phyloP scores from a whole-genome alignment of 2,888 invertebrate genomes.

The Selenia dentaria region DNA sequence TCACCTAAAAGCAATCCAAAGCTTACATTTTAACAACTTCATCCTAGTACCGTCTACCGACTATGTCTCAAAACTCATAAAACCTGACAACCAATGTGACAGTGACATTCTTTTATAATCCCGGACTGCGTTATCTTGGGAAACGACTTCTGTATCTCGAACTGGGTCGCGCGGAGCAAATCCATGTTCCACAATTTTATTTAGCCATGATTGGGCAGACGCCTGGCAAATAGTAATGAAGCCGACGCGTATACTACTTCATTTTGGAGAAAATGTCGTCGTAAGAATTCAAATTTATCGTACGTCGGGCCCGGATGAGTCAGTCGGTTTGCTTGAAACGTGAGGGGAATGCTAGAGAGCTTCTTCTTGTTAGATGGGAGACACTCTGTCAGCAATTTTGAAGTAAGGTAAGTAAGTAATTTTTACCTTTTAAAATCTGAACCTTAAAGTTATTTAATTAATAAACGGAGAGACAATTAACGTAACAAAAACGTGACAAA shows the following conservation, averaged over 20 bases:
- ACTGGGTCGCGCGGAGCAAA: slow-evolving; percentile 34
- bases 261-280: slow-evolving; percentile 50
- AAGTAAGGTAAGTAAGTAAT: too few relatives aligned
- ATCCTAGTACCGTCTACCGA: neutral
- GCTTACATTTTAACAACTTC: neutral
- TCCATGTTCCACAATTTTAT: slow-evolving; percentile 50
- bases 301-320: slow-evolving; percentile 55
- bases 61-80: too few relatives aligned
- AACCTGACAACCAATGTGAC: slow-evolving; percentile 12
- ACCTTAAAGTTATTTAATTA: too few relatives aligned
- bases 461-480: too few relatives aligned
- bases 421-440: too few relatives aligned
- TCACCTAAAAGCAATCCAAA: neutral
- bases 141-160: slow-evolving; percentile 26
- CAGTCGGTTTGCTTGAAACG: slow-evolving; percentile 61
- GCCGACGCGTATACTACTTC: slow-evolving; percentile 35
- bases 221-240: slow-evolving; percentile 43
- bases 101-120: slow-evolving; percentile 21
- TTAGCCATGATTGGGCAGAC: slow-evolving; percentile 49
- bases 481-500: too few relatives aligned
- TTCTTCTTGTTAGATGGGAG: slow-evolving; percentile 7
- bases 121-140: slow-evolving; percentile 18
- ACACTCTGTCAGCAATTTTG: too few relatives aligned
- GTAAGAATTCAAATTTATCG: slow-evolving; percentile 69
- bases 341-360: slow-evolving; percentile 58